phyloP scores from a whole-genome alignment of 2,888 invertebrate species.

The Amiota communis region DNA sequence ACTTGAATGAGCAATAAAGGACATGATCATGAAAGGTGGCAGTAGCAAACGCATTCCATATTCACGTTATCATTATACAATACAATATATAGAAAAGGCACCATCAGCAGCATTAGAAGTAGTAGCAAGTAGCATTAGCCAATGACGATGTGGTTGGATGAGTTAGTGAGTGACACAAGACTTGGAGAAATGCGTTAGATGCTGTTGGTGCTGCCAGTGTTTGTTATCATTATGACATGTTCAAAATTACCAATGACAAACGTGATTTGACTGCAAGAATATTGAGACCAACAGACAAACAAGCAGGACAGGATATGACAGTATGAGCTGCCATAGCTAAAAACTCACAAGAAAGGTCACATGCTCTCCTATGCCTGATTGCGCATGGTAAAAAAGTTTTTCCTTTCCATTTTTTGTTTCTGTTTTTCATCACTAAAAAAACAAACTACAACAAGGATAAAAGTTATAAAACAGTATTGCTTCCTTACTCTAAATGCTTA shows the following conservation, averaged over 20 bases:
- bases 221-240: constrained; percentile 66
- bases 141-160: not conserved
- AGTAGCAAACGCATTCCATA: not conserved
- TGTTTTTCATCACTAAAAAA: too few relatives aligned
- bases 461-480: too few relatives aligned
- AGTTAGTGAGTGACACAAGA: constrained; percentile 4
- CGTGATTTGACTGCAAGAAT: constrained; percentile 55
- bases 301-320: not conserved
- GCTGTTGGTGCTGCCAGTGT: not conserved
- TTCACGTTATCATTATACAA: too few relatives aligned
- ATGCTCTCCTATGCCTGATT: constrained; percentile 42
- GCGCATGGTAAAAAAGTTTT: constrained; percentile 36
- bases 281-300: constrained; percentile 19
- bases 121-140: not conserved
- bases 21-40: not conserved
- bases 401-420: not conserved
- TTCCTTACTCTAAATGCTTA: too few relatives aligned
- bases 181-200: too few relatives aligned
- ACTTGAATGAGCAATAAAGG: too few relatives aligned
- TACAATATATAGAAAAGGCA: not conserved
- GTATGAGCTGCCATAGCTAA: not conserved
- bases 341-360: constrained; percentile 40
- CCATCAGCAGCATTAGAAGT: not conserved
- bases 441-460: too few relatives aligned
- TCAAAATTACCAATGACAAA: constrained; percentile 66